Evolutionary conservation across 2,113 vertebrate genomes (phyloP), one percentile per base, ranked within the genome.

Genomic region (Leuciscus idus): DNA sequence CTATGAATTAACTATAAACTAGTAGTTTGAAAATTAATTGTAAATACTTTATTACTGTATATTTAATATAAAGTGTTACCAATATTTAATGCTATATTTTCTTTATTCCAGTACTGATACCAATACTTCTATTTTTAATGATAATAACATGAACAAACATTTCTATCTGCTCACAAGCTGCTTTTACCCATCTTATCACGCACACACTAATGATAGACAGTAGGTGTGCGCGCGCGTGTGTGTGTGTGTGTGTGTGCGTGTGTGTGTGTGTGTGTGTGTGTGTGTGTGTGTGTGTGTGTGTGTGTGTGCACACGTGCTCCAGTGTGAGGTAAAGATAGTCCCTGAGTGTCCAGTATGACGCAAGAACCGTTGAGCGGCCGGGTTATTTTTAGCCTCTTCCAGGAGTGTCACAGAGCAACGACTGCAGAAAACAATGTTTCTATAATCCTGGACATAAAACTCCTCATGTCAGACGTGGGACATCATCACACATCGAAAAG

Each of bases 341-440:
- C 52, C 59, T 70, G 64, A 13, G 62, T 80, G 64, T 70, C 76
- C 36, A 46, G 23, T 4, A 12, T 86, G 76, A 85, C 33, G 84
- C 48, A 85, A 12, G 28, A 70, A n/a, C n/a, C 15, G 46, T 39
- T 46, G 46, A 57, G 62, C 30, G 46, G 78, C 76, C 66, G 50
- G 52, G 72, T 48, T 88, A 88, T 88, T 85, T 85, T 85, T 72
- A 88, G 70, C 73, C 12, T 15, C 26, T 52, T 55, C 52, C 61
- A 85, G 59, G 36, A 70, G 17, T 46, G 55, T 36, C 43, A 50
- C 12, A 76, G 74, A 52, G 46, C 23, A 75, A 28, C 26, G 74
- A 52, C 43, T 52, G 46, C 74, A 76, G n/a, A 46, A 80, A 80
- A 80, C 57, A 80, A 80, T 80, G 57, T 80, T 62, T 62, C 10